These are phyloP conservation scores for Hippocampus guttulatus DNA, from an alignment of 2,113 vertebrate genomes.

Conservation along the genomic window DNA sequence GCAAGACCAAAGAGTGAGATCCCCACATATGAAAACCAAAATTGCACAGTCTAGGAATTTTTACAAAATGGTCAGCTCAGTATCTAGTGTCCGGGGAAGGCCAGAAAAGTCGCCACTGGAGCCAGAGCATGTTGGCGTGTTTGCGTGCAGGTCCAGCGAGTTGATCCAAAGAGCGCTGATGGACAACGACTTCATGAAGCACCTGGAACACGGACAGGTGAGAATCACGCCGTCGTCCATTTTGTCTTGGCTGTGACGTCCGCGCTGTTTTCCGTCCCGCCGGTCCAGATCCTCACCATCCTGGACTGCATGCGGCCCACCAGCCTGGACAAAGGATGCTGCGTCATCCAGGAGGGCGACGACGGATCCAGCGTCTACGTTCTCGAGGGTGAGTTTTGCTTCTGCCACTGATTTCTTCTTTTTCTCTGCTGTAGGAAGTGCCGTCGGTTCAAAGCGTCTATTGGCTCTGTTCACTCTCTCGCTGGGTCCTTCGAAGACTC, in stretches of 20 bases:
- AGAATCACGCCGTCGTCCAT: neutral
- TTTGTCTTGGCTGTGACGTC: neutral
- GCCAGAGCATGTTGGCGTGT: neutral
- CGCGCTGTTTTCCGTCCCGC: accelerated
- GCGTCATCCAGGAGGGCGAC: constrained; percentile 72
- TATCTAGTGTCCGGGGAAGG: neutral
- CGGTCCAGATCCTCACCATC: constrained; percentile 66
- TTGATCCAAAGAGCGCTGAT: constrained; percentile 70
- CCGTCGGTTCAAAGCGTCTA: too few relatives aligned
- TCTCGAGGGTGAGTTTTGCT: constrained; percentile 62
- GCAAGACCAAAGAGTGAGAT: constrained; percentile 68
- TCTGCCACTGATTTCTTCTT: neutral
- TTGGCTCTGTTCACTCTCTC: too few relatives aligned
- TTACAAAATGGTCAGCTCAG: neutral
- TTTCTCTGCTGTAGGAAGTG: too few relatives aligned
- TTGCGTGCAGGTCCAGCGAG: constrained; percentile 59
- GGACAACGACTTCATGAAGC: constrained; percentile 77
- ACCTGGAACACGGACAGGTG: constrained; percentile 69
- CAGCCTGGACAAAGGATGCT: constrained; percentile 56
- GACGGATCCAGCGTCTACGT: constrained; percentile 72
- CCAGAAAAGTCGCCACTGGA: neutral
- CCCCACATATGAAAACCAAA: neutral
- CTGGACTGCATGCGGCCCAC: constrained; percentile 74
- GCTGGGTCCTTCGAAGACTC: too few relatives aligned
- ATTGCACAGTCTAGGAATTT: too few relatives aligned